Percentiles rank a stretch among this genome's conserved stretches.
Conservation (phyloP, 2,888 invertebrate species). For the Tipula confusa region DNA sequence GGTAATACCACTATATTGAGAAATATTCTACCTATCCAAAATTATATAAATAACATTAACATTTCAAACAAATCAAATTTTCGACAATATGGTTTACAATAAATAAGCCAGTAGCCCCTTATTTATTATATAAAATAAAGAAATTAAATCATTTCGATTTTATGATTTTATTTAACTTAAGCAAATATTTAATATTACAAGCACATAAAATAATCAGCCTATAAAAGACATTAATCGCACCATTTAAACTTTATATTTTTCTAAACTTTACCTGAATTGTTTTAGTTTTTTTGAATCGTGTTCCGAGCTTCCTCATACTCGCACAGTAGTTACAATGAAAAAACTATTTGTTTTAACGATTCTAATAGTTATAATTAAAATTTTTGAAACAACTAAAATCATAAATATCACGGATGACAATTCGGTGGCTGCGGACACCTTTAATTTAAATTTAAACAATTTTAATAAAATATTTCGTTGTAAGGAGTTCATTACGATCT, state of each 20-base stretch:
- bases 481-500: not conserved
- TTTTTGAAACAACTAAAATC: not conserved
- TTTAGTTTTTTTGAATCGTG: not conserved
- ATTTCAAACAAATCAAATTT: not conserved
- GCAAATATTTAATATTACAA: not conserved
- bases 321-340: not conserved
- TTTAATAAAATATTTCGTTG: not conserved
- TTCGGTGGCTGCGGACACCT: not conserved
- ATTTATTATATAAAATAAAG: not conserved
- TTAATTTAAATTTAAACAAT: not conserved
- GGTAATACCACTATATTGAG: too few relatives aligned
- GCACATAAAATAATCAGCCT: not conserved
- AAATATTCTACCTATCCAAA: too few relatives aligned
- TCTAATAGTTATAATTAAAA: not conserved
- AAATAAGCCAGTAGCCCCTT: not conserved
- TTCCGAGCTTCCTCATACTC: not conserved
- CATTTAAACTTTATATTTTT: not conserved
- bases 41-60: too few relatives aligned
- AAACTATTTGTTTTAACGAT: not conserved
- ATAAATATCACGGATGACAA: not conserved
- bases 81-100: not conserved
- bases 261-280: not conserved
- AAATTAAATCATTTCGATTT: not conserved
- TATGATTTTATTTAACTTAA: not conserved
- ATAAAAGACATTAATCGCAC: not conserved